These are phyloP conservation scores for Mythimna vitellina DNA, from an alignment of 2,888 invertebrate genomes.

Conservation along the genomic window DNA sequence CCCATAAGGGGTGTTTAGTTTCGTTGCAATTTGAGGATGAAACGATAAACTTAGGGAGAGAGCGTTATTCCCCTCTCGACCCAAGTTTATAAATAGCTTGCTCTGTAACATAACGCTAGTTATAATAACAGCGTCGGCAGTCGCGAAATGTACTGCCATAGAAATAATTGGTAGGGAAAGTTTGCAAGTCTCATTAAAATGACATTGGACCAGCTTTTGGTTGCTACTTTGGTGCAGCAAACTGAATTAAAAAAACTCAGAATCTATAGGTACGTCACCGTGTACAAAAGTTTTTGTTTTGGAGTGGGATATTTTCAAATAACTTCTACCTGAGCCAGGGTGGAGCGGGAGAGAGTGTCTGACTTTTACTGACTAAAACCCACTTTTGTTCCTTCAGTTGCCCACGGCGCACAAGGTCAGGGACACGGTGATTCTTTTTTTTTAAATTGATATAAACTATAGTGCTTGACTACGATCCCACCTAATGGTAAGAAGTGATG, in stretches of 20 bases:
- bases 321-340: too few relatives aligned
- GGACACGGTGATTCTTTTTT: too few relatives aligned
- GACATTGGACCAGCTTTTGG: constrained; percentile 12
- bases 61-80: constrained; percentile 33
- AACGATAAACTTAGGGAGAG: constrained; percentile 43
- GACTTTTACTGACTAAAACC: too few relatives aligned
- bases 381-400: too few relatives aligned
- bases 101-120: constrained; percentile 33
- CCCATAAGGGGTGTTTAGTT: constrained; percentile 20
- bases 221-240: background rate
- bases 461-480: too few relatives aligned
- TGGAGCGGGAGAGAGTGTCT: too few relatives aligned
- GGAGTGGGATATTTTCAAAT: too few relatives aligned
- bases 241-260: too few relatives aligned
- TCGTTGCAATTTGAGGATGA: constrained; percentile 43
- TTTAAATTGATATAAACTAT: too few relatives aligned
- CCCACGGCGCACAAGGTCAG: too few relatives aligned
- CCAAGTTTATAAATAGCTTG: constrained; percentile 31
- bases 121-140: constrained; percentile 35
- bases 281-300: background rate
- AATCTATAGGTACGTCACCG: background rate
- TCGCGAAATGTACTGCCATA: constrained; percentile 21
- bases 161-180: constrained; percentile 49
- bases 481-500: too few relatives aligned
- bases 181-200: constrained; percentile 46